Evolutionary conservation across 2,888 invertebrate genomes (phyloP).

Genomic region (Venusia cambrica): DNA sequence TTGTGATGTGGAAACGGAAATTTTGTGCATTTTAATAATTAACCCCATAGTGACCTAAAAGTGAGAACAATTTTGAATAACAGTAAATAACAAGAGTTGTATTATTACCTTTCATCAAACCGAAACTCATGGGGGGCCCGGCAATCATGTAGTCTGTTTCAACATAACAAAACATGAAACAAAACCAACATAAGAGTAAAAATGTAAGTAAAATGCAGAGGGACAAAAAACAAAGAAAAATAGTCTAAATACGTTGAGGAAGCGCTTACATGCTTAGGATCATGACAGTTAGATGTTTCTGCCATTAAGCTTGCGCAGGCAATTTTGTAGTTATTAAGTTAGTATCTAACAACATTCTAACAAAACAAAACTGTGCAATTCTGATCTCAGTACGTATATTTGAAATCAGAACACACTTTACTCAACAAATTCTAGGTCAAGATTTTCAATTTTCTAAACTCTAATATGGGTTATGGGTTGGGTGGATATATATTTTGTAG

Average conservation of each 20-base stretch:
- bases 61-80: conserved; percentile 67
- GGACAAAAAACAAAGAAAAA: conserved; percentile 44
- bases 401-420: conserved; percentile 12
- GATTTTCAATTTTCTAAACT: conserved; percentile 2
- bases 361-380: conserved; percentile 40
- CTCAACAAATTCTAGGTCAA: no score
- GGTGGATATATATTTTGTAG: conserved; percentile 21
- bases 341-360: conserved; percentile 68
- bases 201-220: conserved; percentile 80
- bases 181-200: conserved; percentile 85
- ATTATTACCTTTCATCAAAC: conserved; percentile 92
- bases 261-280: conserved; percentile 66
- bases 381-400: conserved; percentile 13
- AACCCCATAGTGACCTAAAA: conserved; percentile 71
- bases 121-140: conserved; percentile 91
- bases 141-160: conserved; percentile 86
- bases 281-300: conserved; percentile 19
- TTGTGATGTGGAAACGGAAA: conserved; percentile 63
- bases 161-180: conserved; percentile 87
- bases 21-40: conserved; percentile 56
- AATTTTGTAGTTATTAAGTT: conserved; percentile 59
- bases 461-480: conserved; percentile 9
- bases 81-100: conserved; percentile 56
- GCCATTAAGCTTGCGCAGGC: conserved; percentile 65
- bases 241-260: conserved; percentile 51